Base-by-base conservation (phyloP, 2,888 invertebrate species). In the Sisyra nigra region DNA sequence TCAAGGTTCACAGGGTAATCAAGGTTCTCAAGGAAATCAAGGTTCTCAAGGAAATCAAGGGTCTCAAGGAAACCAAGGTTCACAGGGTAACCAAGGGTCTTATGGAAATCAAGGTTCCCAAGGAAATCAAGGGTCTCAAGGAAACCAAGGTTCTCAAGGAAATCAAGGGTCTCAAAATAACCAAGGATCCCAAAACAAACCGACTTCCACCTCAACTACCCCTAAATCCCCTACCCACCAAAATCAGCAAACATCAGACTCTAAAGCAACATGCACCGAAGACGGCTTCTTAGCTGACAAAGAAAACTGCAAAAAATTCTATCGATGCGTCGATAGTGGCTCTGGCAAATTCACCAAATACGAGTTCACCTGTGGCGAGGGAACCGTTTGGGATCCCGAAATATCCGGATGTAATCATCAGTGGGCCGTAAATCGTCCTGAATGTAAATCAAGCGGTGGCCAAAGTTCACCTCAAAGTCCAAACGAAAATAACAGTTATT, bases 351-450 rank as follows among this genome's bases (percentile, higher is more conserved):
- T 66, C 47, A 67, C 56, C 4, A 66, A 62, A 51, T 69, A 69
- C 52, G 72, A 76, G 40, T 80, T 78, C 52, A 58, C 63, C 41
- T 80, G 80, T 52, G 74, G 73, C 1, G 68, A 70, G 45, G 79
- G 76, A 30, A 80, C 80, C 1, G 70, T 71, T n/a, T 81, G 80
- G 79, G 76, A 78, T 52, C 69, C 72, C 53, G 65, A 66, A n/a
- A 61, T 70, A 42, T 67, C 71, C 52, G 69, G 72, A 1, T 81
- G 76, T 54, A 74, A 74, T 54, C 68, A 74, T 53, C 66, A 63
- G 15, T 67, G 68, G 62, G 68, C 68, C 34, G 71, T 71, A 6
- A 51, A 55, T 50, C 37, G 50, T 42, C 56, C 54, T 33, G 46
- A 48, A 41, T 50, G 50, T 34, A 17, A 15, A 30, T 18, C 35